Percentiles rank a stretch among this genome's conserved stretches.
phyloP scores from a whole-genome alignment of 2,797 vertebrate genomes.

The Hypotaenidia okinawae region DNA sequence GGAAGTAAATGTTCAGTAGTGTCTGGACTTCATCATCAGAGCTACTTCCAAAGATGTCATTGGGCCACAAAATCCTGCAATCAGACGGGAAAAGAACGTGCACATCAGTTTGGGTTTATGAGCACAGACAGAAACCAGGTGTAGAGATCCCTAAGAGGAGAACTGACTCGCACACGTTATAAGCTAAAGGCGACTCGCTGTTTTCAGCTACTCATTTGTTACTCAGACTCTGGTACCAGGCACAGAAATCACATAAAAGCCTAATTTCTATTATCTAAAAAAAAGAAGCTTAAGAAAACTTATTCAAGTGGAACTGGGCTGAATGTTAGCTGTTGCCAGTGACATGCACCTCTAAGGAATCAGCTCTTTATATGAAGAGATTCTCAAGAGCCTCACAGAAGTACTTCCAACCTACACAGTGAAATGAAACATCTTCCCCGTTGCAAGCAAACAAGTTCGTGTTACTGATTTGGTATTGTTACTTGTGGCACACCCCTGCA shows the following conservation, averaged over 20 bases:
- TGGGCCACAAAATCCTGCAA: conserved; percentile 92
- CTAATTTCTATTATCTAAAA: not conserved
- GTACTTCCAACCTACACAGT: not conserved
- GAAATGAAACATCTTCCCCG: not conserved
- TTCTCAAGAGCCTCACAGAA: not conserved
- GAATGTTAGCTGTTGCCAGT: not conserved
- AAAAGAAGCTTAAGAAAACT: not conserved
- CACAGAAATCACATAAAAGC: not conserved
- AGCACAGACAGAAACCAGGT: not conserved
- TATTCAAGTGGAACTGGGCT: not conserved
- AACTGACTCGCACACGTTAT: rapidly evolving
- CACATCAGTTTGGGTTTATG: not conserved
- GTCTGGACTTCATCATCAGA: conserved; percentile 97
- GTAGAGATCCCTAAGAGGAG: not conserved
- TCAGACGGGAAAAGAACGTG: conserved; percentile 17
- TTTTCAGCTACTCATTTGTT: not conserved
- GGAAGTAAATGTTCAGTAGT: conserved; percentile 96
- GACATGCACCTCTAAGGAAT: not conserved
- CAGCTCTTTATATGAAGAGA: not conserved
- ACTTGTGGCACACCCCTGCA: not conserved
- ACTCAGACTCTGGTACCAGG: not conserved
- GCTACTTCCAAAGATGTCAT: conserved; percentile 93
- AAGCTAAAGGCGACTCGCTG: not conserved
- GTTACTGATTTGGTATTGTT: not conserved
- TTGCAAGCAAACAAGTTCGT: not conserved